Conservation (phyloP, 2,888 invertebrate species). For the Athrips mouffetella region DNA sequence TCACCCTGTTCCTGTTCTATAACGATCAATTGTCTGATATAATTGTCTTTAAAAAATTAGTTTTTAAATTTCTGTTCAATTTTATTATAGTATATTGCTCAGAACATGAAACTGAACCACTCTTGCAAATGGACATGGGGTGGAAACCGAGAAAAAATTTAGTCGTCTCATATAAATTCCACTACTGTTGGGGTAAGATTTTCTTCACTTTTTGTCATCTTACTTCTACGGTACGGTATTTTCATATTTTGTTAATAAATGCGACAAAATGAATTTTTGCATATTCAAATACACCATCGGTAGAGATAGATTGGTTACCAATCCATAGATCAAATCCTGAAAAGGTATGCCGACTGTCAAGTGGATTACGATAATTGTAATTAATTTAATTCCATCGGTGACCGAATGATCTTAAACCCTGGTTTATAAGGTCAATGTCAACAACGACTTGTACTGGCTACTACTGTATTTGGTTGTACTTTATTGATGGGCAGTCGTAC, state of each 20-base stretch:
- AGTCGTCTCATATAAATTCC: too few relatives aligned
- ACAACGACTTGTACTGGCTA: background rate
- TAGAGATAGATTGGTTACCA: background rate
- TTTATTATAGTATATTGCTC: too few relatives aligned
- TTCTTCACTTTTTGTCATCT: too few relatives aligned
- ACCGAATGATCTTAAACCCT: constrained; percentile 19
- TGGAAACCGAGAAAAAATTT: too few relatives aligned
- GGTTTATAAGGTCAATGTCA: constrained; percentile 41
- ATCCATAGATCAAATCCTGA: background rate
- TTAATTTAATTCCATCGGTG: background rate
- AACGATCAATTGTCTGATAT: background rate
- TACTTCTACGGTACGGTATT: too few relatives aligned
- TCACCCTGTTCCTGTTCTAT: too few relatives aligned
- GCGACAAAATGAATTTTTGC: background rate
- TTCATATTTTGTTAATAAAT: too few relatives aligned
- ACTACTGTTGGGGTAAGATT: too few relatives aligned
- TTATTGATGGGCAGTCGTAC: background rate
- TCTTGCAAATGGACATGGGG: too few relatives aligned
- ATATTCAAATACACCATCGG: background rate
- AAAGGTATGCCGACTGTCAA: background rate
- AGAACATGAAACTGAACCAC: too few relatives aligned
- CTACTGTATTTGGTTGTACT: background rate
- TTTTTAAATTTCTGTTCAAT: too few relatives aligned
- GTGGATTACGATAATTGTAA: background rate
- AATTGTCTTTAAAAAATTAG: background rate